phyloP scores from a whole-genome alignment of 1,140 invertebrate genomes.

The Drusus annulatus region DNA sequence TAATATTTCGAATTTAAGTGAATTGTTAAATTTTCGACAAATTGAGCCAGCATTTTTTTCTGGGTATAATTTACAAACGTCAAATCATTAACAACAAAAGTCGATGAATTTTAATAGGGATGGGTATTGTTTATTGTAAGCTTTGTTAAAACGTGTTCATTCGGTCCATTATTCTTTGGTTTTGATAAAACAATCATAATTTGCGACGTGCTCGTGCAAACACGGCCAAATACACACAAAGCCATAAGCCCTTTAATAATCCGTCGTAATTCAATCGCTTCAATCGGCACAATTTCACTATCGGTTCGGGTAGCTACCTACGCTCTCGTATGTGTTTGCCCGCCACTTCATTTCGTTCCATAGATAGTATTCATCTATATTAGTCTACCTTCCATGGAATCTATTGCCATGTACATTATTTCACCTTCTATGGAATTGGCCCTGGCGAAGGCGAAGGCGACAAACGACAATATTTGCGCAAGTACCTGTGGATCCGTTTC shows the following conservation, averaged over 20 bases:
- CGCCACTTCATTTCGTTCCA: conserved; percentile 20
- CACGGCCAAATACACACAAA: background rate
- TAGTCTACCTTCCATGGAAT: background rate
- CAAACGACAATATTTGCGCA: conserved; percentile 35
- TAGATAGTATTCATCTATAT: background rate
- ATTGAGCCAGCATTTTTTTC: no score
- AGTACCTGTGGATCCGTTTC: conserved; percentile 25
- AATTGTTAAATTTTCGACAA: no score
- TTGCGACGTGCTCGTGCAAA: background rate
- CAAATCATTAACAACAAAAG: no score
- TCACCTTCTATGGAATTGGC: no score
- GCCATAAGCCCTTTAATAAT: conserved; percentile 38
- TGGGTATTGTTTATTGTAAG: no score
- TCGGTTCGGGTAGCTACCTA: conserved; percentile 17
- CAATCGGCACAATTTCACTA: conserved; percentile 47
- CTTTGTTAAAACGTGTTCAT: no score
- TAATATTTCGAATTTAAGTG: no score
- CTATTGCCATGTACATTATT: background rate
- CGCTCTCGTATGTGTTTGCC: conserved; percentile 28
- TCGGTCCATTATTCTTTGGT: background rate
- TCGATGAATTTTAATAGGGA: no score
- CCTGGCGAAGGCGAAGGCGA: background rate
- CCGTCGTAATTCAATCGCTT: conserved; percentile 40
- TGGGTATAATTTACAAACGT: no score
- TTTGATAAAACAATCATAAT: conserved; percentile 2